Base-by-base conservation (phyloP, 2,888 invertebrate species). In the Heliconius aoede region DNA sequence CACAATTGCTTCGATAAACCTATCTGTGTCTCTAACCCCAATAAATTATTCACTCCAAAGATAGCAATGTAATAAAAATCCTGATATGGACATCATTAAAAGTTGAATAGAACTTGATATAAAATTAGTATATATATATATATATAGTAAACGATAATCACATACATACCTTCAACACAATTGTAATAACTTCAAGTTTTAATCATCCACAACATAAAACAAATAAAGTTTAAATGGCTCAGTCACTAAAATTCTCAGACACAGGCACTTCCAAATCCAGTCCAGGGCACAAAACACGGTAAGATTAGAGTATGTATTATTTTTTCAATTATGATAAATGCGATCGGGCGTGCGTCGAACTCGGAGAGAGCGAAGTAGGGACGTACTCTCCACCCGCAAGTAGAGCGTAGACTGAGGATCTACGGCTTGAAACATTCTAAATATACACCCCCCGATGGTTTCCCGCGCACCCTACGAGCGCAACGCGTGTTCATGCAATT, bases 401-500 rank as follows among this genome's bases (percentile, higher is more conserved):
- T 85, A 83, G 84, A 89, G 87, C 92, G 86, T 87, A 86, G 87
- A 94, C 94, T 94, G 93, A 78, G 84, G 83, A 80, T 85, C 86
- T 87, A 85, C 84, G 84, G 86, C 85, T 85, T 83, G 82, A 87
- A 87, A 89, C 88, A 90, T 91, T 91, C 93, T 94, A 93, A 93
- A 93, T 93, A 94, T 91, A 93, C 91, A 91, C 91, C 92, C 92
- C 91, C 88, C 89, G 86, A 85, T 79, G 84, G 84, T 83, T 89
- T 89, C 87, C 88, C 92, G 91, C 93, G 91, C 92, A 87, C 88
- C 88, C 88, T 85, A 85, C 83, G 87, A 86, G 88, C 91, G 90
- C 91, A 90, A 90, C 91, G 90, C 89, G 88, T 90, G 88, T 88
- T 86, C 90, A 90, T 93, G 92, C 93, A 93, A 92, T 93, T 93